Evolutionary conservation across 2,888 invertebrate genomes (phyloP), one percentile per base, ranked within the genome.

Genomic region (Galerucella pusilla): DNA sequence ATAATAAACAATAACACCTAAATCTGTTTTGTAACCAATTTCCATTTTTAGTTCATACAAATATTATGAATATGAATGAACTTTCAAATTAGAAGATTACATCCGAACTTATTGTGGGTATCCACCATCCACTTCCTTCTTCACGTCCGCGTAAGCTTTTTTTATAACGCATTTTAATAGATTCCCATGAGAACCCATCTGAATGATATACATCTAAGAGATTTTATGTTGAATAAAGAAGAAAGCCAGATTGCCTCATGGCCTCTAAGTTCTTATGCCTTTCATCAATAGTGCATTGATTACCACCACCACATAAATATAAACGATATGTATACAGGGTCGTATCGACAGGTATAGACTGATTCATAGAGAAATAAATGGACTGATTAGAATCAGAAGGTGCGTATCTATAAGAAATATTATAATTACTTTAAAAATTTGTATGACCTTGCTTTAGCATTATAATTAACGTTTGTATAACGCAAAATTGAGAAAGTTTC

Each of bases 151-250:
- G 49, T 65, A 66, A 52, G 57, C 65, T n/a, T n/a, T 35, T 28
- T 35, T 20, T 10, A 65, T 54, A 52, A 67, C 49, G 9, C 16
- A 57, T 57, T n/a, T 7, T 45, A 20, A 61, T 28, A 14, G 20
- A 52, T 70, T 70, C 70, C 35, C 70, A 54, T 64, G 70, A 70
- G 57, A 57, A 57, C 57, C 10, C 57, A 57, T 20, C 57, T 20
- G 10, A 16, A 20, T 52, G 57, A 57, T 57, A 57, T 57, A 57
- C 9, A 57, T 57, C 57, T 57, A 20, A 4, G 16, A 57, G 49
- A 14, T 49, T 57, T 57, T 57, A 16, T 57, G 57, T 57, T 16
- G 49, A 57, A 57, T 20, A 57, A 57, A 57, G 57, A 57, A 57
- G 57, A 57, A 57, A 57, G 57, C 11, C 57, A 57, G 16, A 20